Evolutionary conservation across 2,797 vertebrate genomes (phyloP), one percentile per base, ranked within the genome.

Genomic region (Crax fasciolata): DNA sequence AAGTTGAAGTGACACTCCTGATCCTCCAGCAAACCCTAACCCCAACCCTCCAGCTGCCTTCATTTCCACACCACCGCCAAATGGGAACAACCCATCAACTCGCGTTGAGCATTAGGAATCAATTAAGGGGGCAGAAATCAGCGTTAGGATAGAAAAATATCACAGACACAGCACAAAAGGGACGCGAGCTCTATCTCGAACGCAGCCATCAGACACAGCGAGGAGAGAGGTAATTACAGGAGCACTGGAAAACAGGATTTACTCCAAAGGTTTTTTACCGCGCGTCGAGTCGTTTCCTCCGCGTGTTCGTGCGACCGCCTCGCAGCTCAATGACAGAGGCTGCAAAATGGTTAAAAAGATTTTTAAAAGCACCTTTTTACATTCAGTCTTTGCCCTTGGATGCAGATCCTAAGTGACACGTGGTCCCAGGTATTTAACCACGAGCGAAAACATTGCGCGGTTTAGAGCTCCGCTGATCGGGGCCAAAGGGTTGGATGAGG

Each of bases 161-260:
- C 71, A 30, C 10, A 16, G 62, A 81, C 51, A 55, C 54, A 79
- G 55, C 83, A 52, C 51, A 82, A 91, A 85, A 87, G 67, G 41
- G 54, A 38, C 1, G 4, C 24, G 13, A 57, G 72, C 38, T 75
- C 58, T 59, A 9, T 61, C 81, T 52, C 84, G 41, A 58, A 58
- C 14, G 8, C 46, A 30, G 41, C 27, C 32, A 84, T 63, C 77
- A 61, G 32, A 27, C 46, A 54, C 2, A 0, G 49, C 9, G 5
- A 74, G 51, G 68, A 51, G 25, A 87, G 79, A 90, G 70, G 79
- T 63, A 92, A 94, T 88, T 90, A 88, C 72, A 82, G 86, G 68
- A 89, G 49, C 13, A 4, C 58, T 68, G 89, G 74, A 93, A 89
- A 95, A 84, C 35, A 24, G 81, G 95, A 92, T 94, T 94, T 78